These are phyloP conservation scores for Ceratina australensis DNA, from an alignment of 1,140 invertebrate genomes.

Conservation along the genomic window DNA sequence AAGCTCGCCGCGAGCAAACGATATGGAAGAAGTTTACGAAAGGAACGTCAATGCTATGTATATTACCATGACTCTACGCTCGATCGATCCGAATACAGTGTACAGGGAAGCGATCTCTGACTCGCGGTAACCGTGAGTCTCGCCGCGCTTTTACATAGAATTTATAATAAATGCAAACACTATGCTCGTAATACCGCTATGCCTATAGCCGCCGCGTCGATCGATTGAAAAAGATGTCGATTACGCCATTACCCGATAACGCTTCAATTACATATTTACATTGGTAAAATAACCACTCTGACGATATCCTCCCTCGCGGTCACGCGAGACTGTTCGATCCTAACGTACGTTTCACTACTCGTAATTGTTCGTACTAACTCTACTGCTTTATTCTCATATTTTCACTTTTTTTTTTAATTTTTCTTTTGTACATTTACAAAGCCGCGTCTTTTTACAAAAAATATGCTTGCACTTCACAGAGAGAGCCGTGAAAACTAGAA, in stretches of 20 bases:
- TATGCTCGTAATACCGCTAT: constrained; percentile 60
- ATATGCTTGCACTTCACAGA: background rate
- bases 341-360: too few relatives aligned
- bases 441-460: too few relatives aligned
- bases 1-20: constrained; percentile 9
- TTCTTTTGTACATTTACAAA: constrained; percentile 51
- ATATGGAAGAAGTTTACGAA: constrained; percentile 11
- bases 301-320: background rate
- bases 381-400: background rate
- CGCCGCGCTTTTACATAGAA: constrained; percentile 64
- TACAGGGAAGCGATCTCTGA: constrained; percentile 4
- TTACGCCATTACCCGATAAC: constrained; percentile 2
- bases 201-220: constrained; percentile 46
- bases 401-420: constrained; percentile 3
- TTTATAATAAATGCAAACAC: constrained; percentile 72
- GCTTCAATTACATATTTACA: constrained; percentile 46
- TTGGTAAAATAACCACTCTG: background rate
- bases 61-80: background rate
- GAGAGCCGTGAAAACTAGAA: constrained; percentile 50
- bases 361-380: constrained; percentile 4
- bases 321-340: background rate
- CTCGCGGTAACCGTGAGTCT: constrained; percentile 18
- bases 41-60: background rate
- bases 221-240: constrained; percentile 10
- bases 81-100: background rate